A percentile compares a stretch with the other conserved stretches of the same genome.
phyloP scores from a whole-genome alignment of 2,113 vertebrate species.

The Rhinogobius similis region DNA sequence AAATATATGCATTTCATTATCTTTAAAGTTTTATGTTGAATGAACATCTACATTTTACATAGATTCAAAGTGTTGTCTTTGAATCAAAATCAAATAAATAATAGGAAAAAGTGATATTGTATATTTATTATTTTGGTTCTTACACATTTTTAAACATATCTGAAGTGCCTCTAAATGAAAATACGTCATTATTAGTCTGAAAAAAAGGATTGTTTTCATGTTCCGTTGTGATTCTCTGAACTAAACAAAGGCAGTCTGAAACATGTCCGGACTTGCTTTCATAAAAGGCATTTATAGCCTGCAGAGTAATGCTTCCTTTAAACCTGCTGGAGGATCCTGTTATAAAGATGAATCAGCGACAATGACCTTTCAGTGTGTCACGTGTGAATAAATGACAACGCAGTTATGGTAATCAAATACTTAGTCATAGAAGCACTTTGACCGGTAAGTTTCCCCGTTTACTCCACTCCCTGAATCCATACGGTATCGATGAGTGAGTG shows the following conservation, averaged over 20 bases:
- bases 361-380: not conserved
- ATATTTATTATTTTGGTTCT: too few relatives aligned
- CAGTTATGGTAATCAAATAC: slow-evolving; percentile 19
- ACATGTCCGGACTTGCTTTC: not conserved
- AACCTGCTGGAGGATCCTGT: slow-evolving; percentile 40
- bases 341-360: slow-evolving; percentile 6
- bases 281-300: not conserved
- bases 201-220: not conserved
- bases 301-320: not conserved
- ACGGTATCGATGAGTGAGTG: not conserved
- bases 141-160: not conserved
- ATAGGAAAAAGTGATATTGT: too few relatives aligned
- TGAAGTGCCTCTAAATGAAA: not conserved
- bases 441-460: slow-evolving; percentile 16
- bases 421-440: slow-evolving; percentile 62
- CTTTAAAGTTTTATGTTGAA: too few relatives aligned
- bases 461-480: not conserved
- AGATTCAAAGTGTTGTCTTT: too few relatives aligned
- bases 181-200: too few relatives aligned
- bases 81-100: too few relatives aligned
- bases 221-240: not conserved
- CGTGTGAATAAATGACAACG: slow-evolving; percentile 16
- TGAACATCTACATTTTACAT: too few relatives aligned
- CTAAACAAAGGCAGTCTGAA: not conserved
- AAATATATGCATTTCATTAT: too few relatives aligned